Evolutionary conservation across 2,797 vertebrate genomes (phyloP).

Genomic region (Neosilurus hyrtlii): DNA sequence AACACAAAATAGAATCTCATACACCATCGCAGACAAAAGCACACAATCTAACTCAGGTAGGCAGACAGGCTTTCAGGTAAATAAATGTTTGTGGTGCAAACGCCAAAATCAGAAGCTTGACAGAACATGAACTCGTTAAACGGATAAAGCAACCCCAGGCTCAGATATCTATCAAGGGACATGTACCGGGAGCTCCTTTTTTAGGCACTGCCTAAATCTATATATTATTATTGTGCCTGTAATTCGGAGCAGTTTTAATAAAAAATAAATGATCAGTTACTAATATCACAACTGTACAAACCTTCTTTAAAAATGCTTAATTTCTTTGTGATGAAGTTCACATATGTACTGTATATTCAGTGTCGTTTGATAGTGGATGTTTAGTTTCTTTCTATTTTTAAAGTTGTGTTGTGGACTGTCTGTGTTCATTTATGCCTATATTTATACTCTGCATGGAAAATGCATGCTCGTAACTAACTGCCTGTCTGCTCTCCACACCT

Average conservation of each 20-base stretch:
- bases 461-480: slow-evolving; percentile 86
- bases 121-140: too few relatives aligned
- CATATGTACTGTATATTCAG: background rate
- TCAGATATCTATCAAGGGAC: too few relatives aligned
- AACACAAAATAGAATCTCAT: too few relatives aligned
- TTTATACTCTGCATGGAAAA: slow-evolving; percentile 77
- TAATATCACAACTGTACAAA: background rate
- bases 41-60: too few relatives aligned
- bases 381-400: background rate
- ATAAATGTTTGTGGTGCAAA: too few relatives aligned
- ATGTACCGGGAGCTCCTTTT: too few relatives aligned
- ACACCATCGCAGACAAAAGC: too few relatives aligned
- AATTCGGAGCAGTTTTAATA: background rate
- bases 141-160: too few relatives aligned
- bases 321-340: background rate
- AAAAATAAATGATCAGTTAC: background rate
- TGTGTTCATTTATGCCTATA: slow-evolving; percentile 38
- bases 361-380: background rate
- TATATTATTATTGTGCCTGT: background rate
- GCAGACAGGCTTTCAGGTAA: too few relatives aligned
- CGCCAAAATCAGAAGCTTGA: too few relatives aligned
- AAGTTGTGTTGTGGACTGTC: slow-evolving; percentile 32
- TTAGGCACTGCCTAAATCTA: too few relatives aligned
- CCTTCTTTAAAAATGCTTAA: too few relatives aligned
- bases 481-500: slow-evolving; percentile 63